phyloP scores from a whole-genome alignment of 2,888 invertebrate genomes.

The Phyllotreta cruciferae region DNA sequence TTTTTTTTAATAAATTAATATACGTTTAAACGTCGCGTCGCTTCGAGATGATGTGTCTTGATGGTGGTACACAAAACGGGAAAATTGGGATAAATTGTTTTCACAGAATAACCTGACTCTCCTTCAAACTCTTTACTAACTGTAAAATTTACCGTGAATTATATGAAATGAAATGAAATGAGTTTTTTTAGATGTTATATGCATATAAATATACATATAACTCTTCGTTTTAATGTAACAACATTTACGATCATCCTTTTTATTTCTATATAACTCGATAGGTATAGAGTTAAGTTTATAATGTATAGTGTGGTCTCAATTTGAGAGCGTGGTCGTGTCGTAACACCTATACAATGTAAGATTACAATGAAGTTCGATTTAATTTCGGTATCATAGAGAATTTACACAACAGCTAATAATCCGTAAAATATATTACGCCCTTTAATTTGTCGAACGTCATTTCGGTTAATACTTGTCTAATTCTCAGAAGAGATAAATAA shows the following conservation, averaged over 20 bases:
- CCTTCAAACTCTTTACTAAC: too few species aligned
- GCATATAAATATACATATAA: too few species aligned
- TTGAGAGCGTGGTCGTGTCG: not conserved
- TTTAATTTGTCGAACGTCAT: constrained; percentile 25
- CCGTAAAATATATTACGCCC: constrained; percentile 11
- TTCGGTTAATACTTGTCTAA: constrained; percentile 31
- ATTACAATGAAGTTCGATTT: constrained; percentile 12
- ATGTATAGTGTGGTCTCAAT: too few species aligned
- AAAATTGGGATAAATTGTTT: not conserved
- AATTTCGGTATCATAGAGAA: constrained; percentile 17
- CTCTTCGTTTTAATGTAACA: too few species aligned
- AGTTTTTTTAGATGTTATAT: too few species aligned
- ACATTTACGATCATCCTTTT: too few species aligned
- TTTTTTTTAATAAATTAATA: constrained; percentile 32
- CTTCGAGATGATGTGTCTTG: constrained; percentile 9
- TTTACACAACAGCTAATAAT: constrained; percentile 18
- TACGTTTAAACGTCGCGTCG: constrained; percentile 28
- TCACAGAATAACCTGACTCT: too few species aligned
- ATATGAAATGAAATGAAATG: too few species aligned
- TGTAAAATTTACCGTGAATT: too few species aligned
- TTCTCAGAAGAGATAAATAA: constrained; percentile 40
- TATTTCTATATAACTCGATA: too few species aligned
- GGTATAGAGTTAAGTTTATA: too few species aligned
- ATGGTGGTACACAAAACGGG: constrained; percentile 10
- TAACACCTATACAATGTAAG: constrained; percentile 20